Evolutionary conservation across 2,797 vertebrate species (phyloP), one percentile per base, ranked within the genome.

Genomic region (Furcifer pardalis): DNA sequence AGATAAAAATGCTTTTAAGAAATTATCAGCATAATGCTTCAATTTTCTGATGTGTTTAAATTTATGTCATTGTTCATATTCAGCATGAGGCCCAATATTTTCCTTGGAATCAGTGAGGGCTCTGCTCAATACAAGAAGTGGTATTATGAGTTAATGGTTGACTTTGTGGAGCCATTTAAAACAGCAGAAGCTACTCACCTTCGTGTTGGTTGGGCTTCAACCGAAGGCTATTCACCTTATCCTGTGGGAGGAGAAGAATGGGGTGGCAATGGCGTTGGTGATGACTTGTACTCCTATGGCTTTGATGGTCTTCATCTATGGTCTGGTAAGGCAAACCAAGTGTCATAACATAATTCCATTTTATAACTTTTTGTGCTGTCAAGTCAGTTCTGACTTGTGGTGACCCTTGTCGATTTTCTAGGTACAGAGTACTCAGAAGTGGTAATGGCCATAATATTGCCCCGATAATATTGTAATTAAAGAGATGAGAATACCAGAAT

Each of bases 41-140:
- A 15, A 46, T 37, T 78, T 84, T 86, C 37, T 82, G 7, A n/a
- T 75, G 37, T 40, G 2, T 88, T 88, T 71, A 76, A 62, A 79
- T 62, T 37, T 15, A 2, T 86, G 12, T 90, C 83, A 84, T 81
- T 93, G 82, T 81, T 91, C 49, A 76, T 13, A 92, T 90, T 68
- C 95, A 99, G 98, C 94, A 98, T 99, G 96, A 92, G 97, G 74
- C 98, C 98, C 78, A 99, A 99, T 89, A 98, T 99, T 93, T 99
- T 98, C 91, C 93, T 99, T 93, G 98, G 98, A 0, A 97, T 98
- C 91, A 98, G 97, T 0, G 98, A 99, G 75, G 98, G 98, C 59
- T 98, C 98, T 0, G 98, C 98, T n/a, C 98, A 99, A 77, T 99
- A 99, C 94, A 97, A 93, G 92, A 99, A 98, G 91, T 99, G 98